Evolutionary conservation across 2,113 vertebrate species (phyloP).

Genomic region (Myrmecophaga tridactyla): DNA sequence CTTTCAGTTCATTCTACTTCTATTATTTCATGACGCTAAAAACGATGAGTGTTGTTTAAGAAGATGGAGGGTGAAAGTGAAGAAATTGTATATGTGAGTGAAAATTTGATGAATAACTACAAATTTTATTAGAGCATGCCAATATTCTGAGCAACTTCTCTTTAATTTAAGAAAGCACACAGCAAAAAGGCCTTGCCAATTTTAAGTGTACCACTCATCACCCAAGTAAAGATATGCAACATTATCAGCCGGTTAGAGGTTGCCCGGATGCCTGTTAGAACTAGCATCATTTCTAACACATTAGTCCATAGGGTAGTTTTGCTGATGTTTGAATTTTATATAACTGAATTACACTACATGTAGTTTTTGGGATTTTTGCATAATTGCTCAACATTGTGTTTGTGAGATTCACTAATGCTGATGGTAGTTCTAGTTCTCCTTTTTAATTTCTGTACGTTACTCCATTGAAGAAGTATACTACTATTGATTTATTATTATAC

Average conservation of each 20-base stretch:
- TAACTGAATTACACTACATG: neutral
- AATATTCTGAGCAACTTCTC: neutral
- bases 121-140: neutral
- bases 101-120: neutral
- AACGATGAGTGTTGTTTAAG: neutral
- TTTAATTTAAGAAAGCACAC: neutral
- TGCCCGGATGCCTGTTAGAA: neutral
- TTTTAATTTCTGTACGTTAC: neutral
- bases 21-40: neutral
- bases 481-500: neutral
- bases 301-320: neutral
- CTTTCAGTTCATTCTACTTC: neutral
- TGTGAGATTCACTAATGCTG: neutral
- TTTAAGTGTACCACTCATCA: neutral
- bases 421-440: neutral
- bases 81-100: neutral
- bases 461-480: neutral
- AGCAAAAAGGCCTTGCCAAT: neutral
- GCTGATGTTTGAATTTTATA: neutral
- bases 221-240: neutral
- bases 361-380: neutral
- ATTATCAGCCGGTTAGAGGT: neutral
- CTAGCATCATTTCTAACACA: neutral
- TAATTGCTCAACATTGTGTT: neutral
- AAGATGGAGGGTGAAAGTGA: neutral